Evolutionary conservation across 2,888 invertebrate species (phyloP), one percentile per base, ranked within the genome.

Genomic region (Mechanitis mazaeus): DNA sequence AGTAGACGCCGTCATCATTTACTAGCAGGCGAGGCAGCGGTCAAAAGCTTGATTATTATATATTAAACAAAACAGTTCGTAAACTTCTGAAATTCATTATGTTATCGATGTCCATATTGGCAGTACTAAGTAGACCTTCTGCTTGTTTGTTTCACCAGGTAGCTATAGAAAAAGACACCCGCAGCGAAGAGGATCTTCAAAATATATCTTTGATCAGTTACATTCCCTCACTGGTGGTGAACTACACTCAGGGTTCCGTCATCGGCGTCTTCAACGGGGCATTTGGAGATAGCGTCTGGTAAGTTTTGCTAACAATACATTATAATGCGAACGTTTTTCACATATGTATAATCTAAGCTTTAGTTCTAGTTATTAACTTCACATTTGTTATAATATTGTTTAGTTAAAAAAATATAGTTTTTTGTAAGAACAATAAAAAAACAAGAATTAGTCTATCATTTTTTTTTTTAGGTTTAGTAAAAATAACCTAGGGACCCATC

Each of bases 231-330:
- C 72, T 87, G 3, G 72, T 89, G 4, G 71, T 80, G 28, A 84
- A 81, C 70, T 85, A 87, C 71, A 81, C 76, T 28, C 76, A 82
- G 54, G 81, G 83, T 45, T 92, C 92, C 0, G 71, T 86, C 28
- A 72, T 75, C 31, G 79, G 84, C 0, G 74, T 91, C 12, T 76
- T 92, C 54, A 74, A 77, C 20, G 91, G 91, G 57, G 91, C 92
- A 42, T 91, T 92, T 63, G 92, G 93, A 2, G 85, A 91, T 59
- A 88, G 88, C 56, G 69, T 78, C n/a, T 93, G 90, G 90, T 88
- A 65, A 79, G 79, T 70, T 47, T 33, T 35, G 35, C 3, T 2
- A 6, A 35, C 35, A 35, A 35, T 35, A 35, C 6, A 35, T 35
- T 35, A 35, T 35, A 35, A 35, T 5, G 5, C 3, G 6, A 35